Percentiles rank a stretch among this genome's conserved stretches.
Conservation (phyloP, 2,797 vertebrate species). For the Clamator glandarius region DNA sequence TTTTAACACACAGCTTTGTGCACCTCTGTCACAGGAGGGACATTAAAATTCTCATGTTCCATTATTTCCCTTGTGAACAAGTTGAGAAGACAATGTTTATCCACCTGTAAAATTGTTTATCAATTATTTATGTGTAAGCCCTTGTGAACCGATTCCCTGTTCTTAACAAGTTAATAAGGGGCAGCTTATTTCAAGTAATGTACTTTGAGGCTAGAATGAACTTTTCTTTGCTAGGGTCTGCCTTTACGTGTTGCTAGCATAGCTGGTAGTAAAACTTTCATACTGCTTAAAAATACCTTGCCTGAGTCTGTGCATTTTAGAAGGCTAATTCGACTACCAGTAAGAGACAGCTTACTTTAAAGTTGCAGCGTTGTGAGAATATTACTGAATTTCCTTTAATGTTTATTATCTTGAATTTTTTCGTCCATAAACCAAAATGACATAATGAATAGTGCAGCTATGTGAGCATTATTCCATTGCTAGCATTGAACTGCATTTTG, state of each 20-base stretch:
- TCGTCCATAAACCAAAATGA: background rate
- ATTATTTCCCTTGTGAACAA: background rate
- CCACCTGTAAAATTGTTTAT: slow-evolving; percentile 38
- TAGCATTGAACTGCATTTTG: background rate
- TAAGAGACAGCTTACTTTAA: background rate
- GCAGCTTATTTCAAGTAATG: slow-evolving; percentile 26
- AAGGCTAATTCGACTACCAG: background rate
- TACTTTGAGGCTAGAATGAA: background rate
- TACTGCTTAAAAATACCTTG: background rate
- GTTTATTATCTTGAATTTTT: background rate
- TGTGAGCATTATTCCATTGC: background rate
- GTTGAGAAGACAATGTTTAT: slow-evolving; percentile 31
- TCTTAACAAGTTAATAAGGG: slow-evolving; percentile 49
- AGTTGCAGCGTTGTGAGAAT: background rate
- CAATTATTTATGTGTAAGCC: slow-evolving; percentile 1
- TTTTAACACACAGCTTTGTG: background rate
- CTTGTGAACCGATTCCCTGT: background rate
- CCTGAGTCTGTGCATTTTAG: background rate
- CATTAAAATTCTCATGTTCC: background rate
- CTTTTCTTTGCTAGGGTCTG: background rate
- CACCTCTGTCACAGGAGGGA: background rate
- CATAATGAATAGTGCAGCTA: background rate
- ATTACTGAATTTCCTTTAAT: background rate
- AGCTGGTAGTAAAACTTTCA: slow-evolving; percentile 12
- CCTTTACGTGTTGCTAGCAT: background rate